phyloP scores from a whole-genome alignment of 1,140 invertebrate genomes.

The Gerris buenoi region DNA sequence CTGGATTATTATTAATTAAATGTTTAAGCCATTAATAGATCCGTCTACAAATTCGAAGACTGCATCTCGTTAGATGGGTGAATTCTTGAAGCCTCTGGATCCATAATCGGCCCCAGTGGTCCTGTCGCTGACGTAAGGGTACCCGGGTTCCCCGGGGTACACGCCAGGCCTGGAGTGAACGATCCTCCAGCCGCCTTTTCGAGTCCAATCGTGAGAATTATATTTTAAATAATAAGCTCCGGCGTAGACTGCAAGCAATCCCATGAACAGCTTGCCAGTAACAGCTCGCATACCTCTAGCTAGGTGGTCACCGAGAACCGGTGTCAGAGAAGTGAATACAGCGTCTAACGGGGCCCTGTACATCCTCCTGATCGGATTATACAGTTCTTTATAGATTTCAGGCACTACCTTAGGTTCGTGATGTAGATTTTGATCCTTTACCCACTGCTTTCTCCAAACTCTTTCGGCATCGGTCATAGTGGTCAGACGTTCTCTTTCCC shows the following conservation, averaged over 20 bases:
- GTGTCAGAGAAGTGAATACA: neutral
- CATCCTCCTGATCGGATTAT: conserved; percentile 60
- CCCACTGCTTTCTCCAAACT: conserved; percentile 62
- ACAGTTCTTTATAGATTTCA: conserved; percentile 46
- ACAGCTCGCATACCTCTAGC: conserved; percentile 41
- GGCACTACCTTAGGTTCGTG: conserved; percentile 53
- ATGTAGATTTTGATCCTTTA: conserved; percentile 62
- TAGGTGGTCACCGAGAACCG: conserved; percentile 16
- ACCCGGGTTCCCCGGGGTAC: conserved; percentile 29
- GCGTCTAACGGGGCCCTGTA: conserved; percentile 55
- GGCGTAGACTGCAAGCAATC: conserved; percentile 33
- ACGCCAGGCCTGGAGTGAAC: conserved; percentile 33
- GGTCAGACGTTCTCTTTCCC: conserved; percentile 55
- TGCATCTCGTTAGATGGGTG: conserved; percentile 15
- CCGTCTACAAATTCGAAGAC: too few species aligned
- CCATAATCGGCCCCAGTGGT: conserved; percentile 9
- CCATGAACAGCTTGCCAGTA: conserved; percentile 43
- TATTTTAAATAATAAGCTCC: conserved; percentile 63
- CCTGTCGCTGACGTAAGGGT: neutral
- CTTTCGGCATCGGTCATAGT: conserved; percentile 74
- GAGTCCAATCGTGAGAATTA: conserved; percentile 55
- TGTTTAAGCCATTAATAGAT: too few species aligned
- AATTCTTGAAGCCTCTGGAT: conserved; percentile 14
- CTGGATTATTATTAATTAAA: too few species aligned
- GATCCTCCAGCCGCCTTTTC: conserved; percentile 48